Evolutionary conservation across 1,140 invertebrate species (phyloP), one percentile per base, ranked within the genome.

Genomic region (Aradophagus sp.): DNA sequence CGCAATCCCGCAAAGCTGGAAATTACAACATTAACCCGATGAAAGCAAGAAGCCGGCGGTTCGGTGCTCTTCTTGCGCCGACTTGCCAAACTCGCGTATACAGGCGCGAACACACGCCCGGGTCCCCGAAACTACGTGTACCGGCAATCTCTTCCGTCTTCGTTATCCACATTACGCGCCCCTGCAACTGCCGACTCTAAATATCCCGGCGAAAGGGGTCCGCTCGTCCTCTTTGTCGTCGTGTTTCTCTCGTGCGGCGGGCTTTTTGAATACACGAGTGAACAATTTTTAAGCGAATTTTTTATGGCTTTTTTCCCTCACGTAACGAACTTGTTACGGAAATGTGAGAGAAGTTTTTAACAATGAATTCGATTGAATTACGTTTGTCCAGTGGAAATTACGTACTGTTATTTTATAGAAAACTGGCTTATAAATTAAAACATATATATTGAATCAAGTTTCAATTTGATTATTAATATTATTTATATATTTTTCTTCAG

Each of bases 1-100:
- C 74, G 53, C 74, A 76, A 73, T 76, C 74, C 62, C 70, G 61
- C 73, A 72, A 74, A 74, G 68, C 73, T 74, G 66, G 55, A 77
- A 78, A 79, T 79, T 77, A 74, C 74, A 50, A 45, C 69, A 75
- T 79, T 77, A 77, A 70, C 73, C 47, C 58, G 58, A 69, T 27
- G 55, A 53, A 53, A 47, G 65, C 39, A 61, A 68, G 35, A 55
- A 61, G 61, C 47, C 36, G 45, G 35, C 35, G 41, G 59, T 58
- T 45, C 29, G 17, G 29, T 47, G n/a, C 48, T 35, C 38, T 8
- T 35, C 45, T 8, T 15, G n/a, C 44, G 29, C 11, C 23, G 38
- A 50, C 53, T 48, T 66, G 63, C 48, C 58, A 58, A 73, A 73
- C 45, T 67, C 45, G 48, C 42, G 56, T 69, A 66, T 42, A 58